Conservation (phyloP, 2,113 vertebrate species). For the Clarias batrachus region DNA sequence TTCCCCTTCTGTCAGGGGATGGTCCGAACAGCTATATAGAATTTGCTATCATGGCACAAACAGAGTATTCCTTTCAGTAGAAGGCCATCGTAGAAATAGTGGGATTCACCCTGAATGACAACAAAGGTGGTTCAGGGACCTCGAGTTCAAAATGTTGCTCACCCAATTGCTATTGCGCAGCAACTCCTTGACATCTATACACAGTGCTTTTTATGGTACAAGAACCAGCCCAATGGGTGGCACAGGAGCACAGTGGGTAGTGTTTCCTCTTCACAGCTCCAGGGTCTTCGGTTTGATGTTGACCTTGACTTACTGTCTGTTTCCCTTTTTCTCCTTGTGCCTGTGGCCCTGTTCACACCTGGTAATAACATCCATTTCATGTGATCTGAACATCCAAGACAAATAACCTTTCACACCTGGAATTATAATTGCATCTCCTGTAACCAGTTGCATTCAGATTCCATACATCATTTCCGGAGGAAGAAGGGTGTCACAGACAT, state of each 20-base stretch:
- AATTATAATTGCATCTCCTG: not conserved
- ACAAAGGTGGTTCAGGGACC: not conserved
- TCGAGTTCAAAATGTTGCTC: conserved; percentile 2
- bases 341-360: not conserved
- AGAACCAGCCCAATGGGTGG: not conserved
- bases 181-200: not conserved
- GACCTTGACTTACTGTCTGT: conserved; percentile 4
- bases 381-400: not conserved
- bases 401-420: not conserved
- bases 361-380: not conserved
- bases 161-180: not conserved
- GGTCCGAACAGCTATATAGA: not conserved
- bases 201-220: not conserved
- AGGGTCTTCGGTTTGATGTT: not conserved
- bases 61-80: not conserved
- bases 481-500: not conserved
- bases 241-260: not conserved
- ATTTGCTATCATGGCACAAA: conserved; percentile 7
- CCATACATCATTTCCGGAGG: not conserved
- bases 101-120: not conserved
- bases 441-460: not conserved
- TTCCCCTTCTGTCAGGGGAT: not conserved
- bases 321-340: not conserved
- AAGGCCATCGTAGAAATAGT: not conserved
- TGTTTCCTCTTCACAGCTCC: not conserved